phyloP scores from a whole-genome alignment of 2,113 vertebrate genomes.

The Trachemys scripta region DNA sequence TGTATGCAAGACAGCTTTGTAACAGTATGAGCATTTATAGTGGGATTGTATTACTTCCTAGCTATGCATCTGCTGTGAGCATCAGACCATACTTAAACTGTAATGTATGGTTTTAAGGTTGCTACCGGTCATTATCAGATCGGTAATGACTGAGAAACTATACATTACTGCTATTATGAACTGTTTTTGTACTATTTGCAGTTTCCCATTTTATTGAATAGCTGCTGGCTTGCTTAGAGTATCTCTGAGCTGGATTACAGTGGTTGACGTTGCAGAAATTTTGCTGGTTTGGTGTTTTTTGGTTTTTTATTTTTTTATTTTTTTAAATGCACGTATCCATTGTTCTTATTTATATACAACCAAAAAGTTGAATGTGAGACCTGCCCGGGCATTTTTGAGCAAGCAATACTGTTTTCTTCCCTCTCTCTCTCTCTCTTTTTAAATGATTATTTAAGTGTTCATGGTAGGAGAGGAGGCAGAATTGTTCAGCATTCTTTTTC shows the following conservation, averaged over 20 bases:
- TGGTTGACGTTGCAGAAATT: slow-evolving; percentile 18
- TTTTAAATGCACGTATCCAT: background rate
- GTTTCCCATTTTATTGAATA: slow-evolving; percentile 69
- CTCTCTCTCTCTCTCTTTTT: background rate
- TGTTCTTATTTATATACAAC: slow-evolving; percentile 3
- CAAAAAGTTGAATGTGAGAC: slow-evolving; percentile 17
- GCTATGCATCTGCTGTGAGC: slow-evolving; percentile 64
- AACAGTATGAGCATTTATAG: slow-evolving; percentile 37
- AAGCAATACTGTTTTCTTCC: background rate
- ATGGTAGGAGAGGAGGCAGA: background rate
- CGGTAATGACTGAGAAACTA: slow-evolving; percentile 70
- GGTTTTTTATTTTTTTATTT: background rate
- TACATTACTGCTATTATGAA: slow-evolving; percentile 67
- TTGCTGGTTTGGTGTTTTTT: background rate
- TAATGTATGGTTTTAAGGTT: slow-evolving; percentile 72
- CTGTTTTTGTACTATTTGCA: slow-evolving; percentile 58
- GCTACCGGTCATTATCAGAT: slow-evolving; percentile 68
- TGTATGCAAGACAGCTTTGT: background rate
- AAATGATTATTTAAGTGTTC: background rate
- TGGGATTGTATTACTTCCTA: slow-evolving; percentile 30
- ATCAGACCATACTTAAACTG: slow-evolving; percentile 49
- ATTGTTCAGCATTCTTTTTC: slow-evolving; percentile 2
- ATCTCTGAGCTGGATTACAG: slow-evolving; percentile 41
- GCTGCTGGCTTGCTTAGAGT: slow-evolving; percentile 37
- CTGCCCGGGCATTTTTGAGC: background rate